Conservation (phyloP, 2,888 invertebrate species). For the Marronus borbonicus region DNA sequence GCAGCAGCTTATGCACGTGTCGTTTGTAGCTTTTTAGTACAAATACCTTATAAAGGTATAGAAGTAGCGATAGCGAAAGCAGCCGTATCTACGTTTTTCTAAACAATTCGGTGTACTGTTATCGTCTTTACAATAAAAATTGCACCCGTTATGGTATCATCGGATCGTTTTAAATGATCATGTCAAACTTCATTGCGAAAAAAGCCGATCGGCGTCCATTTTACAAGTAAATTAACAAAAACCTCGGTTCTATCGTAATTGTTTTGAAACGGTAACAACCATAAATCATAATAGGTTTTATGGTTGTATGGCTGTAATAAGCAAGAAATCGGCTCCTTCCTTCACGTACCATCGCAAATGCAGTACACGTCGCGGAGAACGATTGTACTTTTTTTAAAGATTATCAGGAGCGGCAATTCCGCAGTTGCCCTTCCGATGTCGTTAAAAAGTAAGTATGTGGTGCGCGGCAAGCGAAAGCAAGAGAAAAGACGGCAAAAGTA, state of each 20-base stretch:
- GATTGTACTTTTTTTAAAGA: conserved; percentile 43
- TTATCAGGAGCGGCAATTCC: conserved; percentile 14
- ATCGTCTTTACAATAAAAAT: too few species aligned
- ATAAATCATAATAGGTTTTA: too few species aligned
- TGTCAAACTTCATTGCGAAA: neutral
- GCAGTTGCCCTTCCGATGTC: conserved; percentile 24
- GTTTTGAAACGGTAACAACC: conserved; percentile 38
- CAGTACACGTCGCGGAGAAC: conserved; percentile 33
- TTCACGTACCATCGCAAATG: conserved; percentile 37
- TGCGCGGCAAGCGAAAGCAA: conserved; percentile 34
- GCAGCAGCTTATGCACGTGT: too few species aligned
- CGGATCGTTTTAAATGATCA: neutral
- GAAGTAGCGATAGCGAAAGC: too few species aligned
- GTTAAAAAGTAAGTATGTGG: conserved; percentile 23
- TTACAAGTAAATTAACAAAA: conserved; percentile 22
- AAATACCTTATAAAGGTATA: too few species aligned
- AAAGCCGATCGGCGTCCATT: neutral
- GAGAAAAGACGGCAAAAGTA: conserved; percentile 24
- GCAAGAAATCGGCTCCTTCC: conserved; percentile 42
- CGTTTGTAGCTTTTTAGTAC: too few species aligned
- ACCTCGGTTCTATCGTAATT: conserved; percentile 23
- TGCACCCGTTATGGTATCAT: too few species aligned
- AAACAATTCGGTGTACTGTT: too few species aligned
- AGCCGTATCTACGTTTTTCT: too few species aligned
- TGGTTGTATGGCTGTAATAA: conserved; percentile 40